phyloP scores from a whole-genome alignment of 2,113 vertebrate genomes.

The Athene cunicularia region DNA sequence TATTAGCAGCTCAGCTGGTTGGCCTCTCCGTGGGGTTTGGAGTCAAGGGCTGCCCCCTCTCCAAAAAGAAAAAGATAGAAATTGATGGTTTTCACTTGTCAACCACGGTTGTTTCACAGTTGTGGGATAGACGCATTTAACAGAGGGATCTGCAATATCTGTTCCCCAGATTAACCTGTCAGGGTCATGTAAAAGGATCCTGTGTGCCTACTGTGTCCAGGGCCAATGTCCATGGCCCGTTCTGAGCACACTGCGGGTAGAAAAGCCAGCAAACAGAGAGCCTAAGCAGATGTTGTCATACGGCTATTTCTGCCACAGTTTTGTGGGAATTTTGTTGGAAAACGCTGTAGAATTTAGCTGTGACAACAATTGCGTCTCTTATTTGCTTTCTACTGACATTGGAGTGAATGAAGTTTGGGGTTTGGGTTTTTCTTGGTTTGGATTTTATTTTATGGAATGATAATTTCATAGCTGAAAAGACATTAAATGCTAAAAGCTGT shows the following conservation, averaged over 20 bases:
- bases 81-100: neutral
- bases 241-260: neutral
- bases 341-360: neutral
- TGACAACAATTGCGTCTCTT: neutral
- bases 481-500: neutral
- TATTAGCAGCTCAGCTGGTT: neutral
- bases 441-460: neutral
- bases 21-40: neutral
- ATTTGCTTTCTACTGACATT: neutral
- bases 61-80: neutral
- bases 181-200: neutral
- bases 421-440: neutral
- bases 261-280: neutral
- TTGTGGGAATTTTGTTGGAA: neutral
- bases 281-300: neutral
- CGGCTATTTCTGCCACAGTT: neutral
- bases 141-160: neutral
- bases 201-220: neutral
- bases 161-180: neutral
- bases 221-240: rapidly evolving
- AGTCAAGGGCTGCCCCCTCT: neutral
- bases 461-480: neutral
- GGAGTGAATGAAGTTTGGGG: neutral
- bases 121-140: neutral
- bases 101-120: neutral